Evolutionary conservation across 30 jellyfish, hydroid and myxozoan genomes (phyloP).

Genomic region (Hydra vulgaris): DNA sequence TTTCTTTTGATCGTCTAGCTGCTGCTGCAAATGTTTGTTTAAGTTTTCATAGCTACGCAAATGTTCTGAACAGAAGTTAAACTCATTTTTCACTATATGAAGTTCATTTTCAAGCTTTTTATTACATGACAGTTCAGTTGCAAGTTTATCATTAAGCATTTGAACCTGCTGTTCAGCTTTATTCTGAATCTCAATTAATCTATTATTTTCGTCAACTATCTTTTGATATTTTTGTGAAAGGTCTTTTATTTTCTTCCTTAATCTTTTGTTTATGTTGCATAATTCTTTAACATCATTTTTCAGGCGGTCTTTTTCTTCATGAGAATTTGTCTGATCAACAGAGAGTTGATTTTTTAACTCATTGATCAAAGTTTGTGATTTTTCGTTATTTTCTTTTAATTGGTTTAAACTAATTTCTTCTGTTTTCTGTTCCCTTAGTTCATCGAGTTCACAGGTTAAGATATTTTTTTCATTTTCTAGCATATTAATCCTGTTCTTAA

Average conservation of each 20-base stretch:
- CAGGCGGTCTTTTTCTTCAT: conserved; percentile 38
- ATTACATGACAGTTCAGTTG: not conserved
- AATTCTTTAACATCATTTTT: conserved; percentile 51
- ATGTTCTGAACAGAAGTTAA: not conserved
- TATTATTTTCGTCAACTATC: conserved; percentile 28
- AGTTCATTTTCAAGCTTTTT: conserved; percentile 12
- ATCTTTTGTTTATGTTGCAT: conserved; percentile 45
- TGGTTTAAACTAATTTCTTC: conserved; percentile 23
- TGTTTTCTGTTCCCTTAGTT: conserved; percentile 19
- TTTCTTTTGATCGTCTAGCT: not conserved
- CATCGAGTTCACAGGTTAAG: not conserved
- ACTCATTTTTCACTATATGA: not conserved
- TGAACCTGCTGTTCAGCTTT: not conserved
- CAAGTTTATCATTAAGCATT: not conserved
- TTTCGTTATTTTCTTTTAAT: conserved; percentile 4
- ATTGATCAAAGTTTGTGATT: conserved; percentile 11
- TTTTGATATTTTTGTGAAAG: conserved; percentile 39
- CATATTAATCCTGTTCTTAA: not conserved
- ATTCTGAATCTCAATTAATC: not conserved
- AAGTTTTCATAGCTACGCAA: not conserved
- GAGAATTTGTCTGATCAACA: conserved; percentile 3
- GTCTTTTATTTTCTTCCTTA: conserved; percentile 51
- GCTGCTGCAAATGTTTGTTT: not conserved
- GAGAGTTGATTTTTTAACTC: conserved; percentile 12
- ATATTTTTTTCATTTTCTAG: conserved; percentile 1